Evolutionary conservation across 2,797 vertebrate species (phyloP), one percentile per base, ranked within the genome.

Genomic region (Dendrocincla tyrannina): DNA sequence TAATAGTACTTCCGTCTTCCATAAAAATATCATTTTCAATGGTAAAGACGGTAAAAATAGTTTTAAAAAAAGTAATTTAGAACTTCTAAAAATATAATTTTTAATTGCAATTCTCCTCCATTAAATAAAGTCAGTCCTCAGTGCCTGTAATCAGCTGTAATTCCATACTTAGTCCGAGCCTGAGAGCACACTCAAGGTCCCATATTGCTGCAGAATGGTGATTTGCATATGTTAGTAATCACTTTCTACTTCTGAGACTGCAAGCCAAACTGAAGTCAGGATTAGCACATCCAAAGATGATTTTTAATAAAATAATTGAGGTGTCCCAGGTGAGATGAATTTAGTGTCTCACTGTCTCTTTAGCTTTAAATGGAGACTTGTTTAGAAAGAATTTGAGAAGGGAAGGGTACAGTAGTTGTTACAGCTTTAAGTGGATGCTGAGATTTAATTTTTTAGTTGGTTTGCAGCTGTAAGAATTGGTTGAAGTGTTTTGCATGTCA

Each of bases 291-390:
- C 46, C 76, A 76, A 68, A 69, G 53, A 84, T 60, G n/a, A 78
- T 62, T 92, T 77, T 85, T 84, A 88, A 94, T 96, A 93, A 87
- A 95, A 95, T 95, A 74, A 89, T 67, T 78, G 64, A 79, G 49
- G 28, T 72, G 39, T 75, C 67, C 41, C 91, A 76, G 55, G 62
- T 75, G 88, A 91, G 69, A 56, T 62, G 22, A 78, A 70, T 95
- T 86, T 39, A 53, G 15, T 69, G 35, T 82, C 39, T 72, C 24
- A 17, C 50, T 79, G 52, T 50, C 56, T 78, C 47, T 66, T 68
- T 27, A 63, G 25, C 41, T 85, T 79, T 76, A 68, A 91, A 42
- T 20, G 9, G 67, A 53, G 74, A 44, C 11, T 64, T 70, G 69
- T 64, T 93, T 76, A 42, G 11, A 18, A 35, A 37, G 44, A n/a